Evolutionary conservation across 2,113 vertebrate species (phyloP).

Genomic region (Fregetta grallaria): DNA sequence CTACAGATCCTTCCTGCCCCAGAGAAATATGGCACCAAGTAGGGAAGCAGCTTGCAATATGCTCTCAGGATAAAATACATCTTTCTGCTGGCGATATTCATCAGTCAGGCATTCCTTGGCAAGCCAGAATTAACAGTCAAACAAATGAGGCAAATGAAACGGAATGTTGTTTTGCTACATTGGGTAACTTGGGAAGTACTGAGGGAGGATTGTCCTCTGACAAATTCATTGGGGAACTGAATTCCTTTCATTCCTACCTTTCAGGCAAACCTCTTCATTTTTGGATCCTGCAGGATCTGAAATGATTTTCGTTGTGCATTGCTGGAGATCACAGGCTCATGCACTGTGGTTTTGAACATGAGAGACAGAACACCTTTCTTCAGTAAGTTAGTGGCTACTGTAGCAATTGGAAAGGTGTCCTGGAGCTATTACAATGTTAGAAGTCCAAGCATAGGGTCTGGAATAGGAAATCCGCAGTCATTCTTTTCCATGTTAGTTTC

Average conservation of each 20-base stretch:
- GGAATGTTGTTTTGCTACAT: neutral
- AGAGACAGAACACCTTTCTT: neutral
- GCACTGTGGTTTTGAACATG: neutral
- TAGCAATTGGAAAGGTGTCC: neutral
- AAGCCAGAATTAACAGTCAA: neutral
- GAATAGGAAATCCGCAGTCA: neutral
- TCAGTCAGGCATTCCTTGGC: neutral
- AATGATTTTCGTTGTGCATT: fast-evolving
- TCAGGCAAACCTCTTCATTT: neutral
- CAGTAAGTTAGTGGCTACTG: neutral
- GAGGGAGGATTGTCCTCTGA: neutral
- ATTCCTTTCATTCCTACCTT: neutral
- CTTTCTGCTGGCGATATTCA: neutral
- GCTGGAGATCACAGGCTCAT: neutral
- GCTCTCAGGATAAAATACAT: neutral
- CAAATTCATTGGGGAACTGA: neutral
- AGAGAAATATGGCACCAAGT: neutral
- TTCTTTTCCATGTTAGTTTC: neutral
- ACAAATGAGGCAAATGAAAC: neutral
- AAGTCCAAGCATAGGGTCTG: neutral
- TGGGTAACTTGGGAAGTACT: neutral
- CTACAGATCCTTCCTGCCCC: neutral
- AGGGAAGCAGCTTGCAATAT: neutral
- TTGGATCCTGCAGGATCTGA: neutral
- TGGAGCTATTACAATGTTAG: fast-evolving